Conservation (phyloP, 2,888 invertebrate species). For the Aphidius colemani region DNA sequence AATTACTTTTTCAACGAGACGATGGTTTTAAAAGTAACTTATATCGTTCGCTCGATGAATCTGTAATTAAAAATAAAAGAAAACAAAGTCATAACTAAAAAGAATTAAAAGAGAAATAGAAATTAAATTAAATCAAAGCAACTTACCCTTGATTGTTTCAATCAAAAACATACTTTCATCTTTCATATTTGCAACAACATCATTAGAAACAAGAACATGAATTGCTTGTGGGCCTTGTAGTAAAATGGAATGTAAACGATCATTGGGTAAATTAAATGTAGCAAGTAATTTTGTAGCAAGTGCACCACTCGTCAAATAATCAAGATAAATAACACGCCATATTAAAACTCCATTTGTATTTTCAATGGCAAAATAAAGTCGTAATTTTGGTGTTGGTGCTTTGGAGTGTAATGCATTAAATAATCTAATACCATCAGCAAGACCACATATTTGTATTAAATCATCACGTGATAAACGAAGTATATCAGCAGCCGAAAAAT, state of each 20-base stretch:
- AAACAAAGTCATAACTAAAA: background rate
- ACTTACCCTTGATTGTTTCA: conserved; percentile 64
- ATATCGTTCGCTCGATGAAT: conserved; percentile 51
- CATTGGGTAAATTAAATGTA: conserved; percentile 51
- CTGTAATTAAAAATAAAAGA: conserved; percentile 32
- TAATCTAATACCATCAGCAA: conserved; percentile 91
- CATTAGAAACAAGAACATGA: conserved; percentile 82
- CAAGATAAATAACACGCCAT: conserved; percentile 83
- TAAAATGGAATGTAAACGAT: conserved; percentile 63
- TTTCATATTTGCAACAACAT: conserved; percentile 81
- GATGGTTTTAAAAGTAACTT: conserved; percentile 51
- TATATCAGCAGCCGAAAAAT: conserved; percentile 88
- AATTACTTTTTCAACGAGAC: background rate
- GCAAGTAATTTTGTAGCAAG: conserved; percentile 51
- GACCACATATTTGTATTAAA: conserved; percentile 90
- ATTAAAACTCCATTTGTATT: conserved; percentile 63
- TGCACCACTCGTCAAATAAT: conserved; percentile 45
- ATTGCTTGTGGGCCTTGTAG: conserved; percentile 85
- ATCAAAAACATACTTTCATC: conserved; percentile 76
- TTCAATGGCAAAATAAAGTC: conserved; percentile 80
- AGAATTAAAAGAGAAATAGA: background rate
- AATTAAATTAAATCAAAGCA: background rate
- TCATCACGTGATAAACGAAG: conserved; percentile 88
- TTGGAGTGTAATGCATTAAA: conserved; percentile 88
- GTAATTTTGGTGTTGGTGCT: conserved; percentile 75